Evolutionary conservation across 2,113 vertebrate genomes (phyloP), one percentile per base, ranked within the genome.

Genomic region (Oceanodroma tethys): DNA sequence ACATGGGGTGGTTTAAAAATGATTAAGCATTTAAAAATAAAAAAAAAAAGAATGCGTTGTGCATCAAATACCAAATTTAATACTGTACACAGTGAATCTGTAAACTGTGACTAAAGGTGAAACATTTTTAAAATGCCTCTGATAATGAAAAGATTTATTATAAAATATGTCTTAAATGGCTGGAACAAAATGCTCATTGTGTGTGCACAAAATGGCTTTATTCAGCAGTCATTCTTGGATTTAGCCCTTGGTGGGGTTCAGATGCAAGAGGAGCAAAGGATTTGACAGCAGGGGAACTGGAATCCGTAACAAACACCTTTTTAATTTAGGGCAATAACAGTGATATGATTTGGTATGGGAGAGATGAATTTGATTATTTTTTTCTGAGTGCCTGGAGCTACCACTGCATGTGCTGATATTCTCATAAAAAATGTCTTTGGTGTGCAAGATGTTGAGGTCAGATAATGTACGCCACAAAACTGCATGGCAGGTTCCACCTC

Each of bases 91-190:
- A 71, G 52, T 65, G 56, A 86, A 84, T 92, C 52, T 84, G 72
- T 63, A 84, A 93, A 91, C 38, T 88, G 63, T 93, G 92, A 86
- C 75, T 74, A 93, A 96, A 68, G 56, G 63, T 2, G 7, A 94
- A 97, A 89, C 56, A 96, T 92, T 95, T 95, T 87, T 38, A 11
- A 96, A 96, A 96, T 96, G 79, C 72, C 70, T 95, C 60, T 91
- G 76, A 92, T 91, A 91, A 92, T 96, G 83, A 97, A 95, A 92
- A 92, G 9, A 60, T 91, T 91, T 94, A 50, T 76, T 87, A 25
- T 63, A 87, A 93, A 92, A 75, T 87, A 79, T 50, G 9, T 71
- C 73, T 89, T 85, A 87, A 72, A 65, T 50, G 8, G 12, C 48
- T 79, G 70, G n/a, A 94, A 97, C 73, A 94, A 79, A 81, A 89